Evolutionary conservation across 2,888 invertebrate genomes (phyloP).

Genomic region (Archips crataeganus): DNA sequence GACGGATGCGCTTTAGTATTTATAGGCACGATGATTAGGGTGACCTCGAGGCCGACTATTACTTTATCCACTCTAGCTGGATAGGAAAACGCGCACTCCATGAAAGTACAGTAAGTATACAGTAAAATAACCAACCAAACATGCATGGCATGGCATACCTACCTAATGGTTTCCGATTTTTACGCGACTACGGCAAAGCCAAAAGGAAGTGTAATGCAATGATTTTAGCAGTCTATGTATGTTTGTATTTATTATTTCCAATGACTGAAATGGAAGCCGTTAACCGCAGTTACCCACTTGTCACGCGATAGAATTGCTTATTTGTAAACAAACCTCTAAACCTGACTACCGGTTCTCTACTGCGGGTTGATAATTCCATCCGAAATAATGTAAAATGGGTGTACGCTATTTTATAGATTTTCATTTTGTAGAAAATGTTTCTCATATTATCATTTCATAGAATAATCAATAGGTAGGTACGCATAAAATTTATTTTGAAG

Average conservation of each 20-base stretch:
- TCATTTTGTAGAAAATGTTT: too few relatives aligned
- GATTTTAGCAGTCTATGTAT: too few relatives aligned
- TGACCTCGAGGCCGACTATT: slow-evolving; percentile 60
- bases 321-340: slow-evolving; percentile 46
- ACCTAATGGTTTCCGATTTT: slow-evolving; percentile 54
- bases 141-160: slow-evolving; percentile 53
- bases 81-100: neutral
- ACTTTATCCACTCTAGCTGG: slow-evolving; percentile 41
- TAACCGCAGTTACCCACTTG: slow-evolving; percentile 47
- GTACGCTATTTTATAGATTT: too few relatives aligned
- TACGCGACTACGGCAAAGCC: slow-evolving; percentile 13
- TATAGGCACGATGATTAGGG: slow-evolving; percentile 64
- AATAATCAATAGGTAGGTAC: too few relatives aligned
- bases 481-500: too few relatives aligned
- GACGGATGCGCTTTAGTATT: slow-evolving; percentile 30
- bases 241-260: slow-evolving; percentile 49
- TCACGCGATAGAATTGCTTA: slow-evolving; percentile 67
- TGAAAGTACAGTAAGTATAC: slow-evolving; percentile 53
- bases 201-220: too few relatives aligned
- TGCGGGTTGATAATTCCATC: neutral
- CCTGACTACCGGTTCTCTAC: slow-evolving; percentile 45
- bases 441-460: too few relatives aligned
- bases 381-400: neutral
- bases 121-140: too few relatives aligned
- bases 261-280: slow-evolving; percentile 48